These are phyloP conservation scores for Mormoops blainvillei DNA, from an alignment of 2,113 vertebrate species.

Conservation along the genomic window DNA sequence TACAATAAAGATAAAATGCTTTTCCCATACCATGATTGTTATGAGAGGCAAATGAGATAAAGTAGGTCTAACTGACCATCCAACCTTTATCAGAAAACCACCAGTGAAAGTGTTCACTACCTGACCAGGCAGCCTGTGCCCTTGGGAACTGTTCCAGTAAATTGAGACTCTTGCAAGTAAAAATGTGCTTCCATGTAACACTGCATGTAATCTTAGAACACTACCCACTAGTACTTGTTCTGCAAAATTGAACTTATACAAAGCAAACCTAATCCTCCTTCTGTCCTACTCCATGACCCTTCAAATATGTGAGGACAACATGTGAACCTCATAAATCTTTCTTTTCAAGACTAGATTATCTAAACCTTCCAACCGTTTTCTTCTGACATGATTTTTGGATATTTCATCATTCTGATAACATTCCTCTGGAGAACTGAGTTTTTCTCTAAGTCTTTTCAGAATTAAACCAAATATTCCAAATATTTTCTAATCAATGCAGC, in stretches of 20 bases:
- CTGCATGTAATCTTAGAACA: not conserved
- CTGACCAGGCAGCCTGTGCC: not conserved
- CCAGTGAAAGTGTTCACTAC: not conserved
- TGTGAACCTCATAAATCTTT: slow-evolving; percentile 17
- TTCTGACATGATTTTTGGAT: not conserved
- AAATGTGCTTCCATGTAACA: not conserved
- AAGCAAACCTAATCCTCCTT: not conserved
- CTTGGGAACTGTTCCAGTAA: not conserved
- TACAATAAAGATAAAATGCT: not conserved
- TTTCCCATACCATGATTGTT: not conserved
- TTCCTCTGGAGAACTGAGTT: not conserved
- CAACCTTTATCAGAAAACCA: not conserved
- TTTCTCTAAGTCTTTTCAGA: slow-evolving; percentile 23
- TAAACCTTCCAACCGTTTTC: not conserved
- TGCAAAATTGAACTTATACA: not conserved
- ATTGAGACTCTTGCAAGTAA: not conserved
- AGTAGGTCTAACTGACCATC: not conserved
- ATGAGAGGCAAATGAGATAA: not conserved
- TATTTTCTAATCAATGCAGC: not conserved
- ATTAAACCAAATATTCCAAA: not conserved
- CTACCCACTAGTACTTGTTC: not conserved
- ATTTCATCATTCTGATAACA: not conserved
- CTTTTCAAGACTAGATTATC: not conserved
- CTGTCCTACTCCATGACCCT: not conserved
- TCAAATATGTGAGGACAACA: not conserved